A percentile compares a stretch with the other conserved stretches of the same genome.
Evolutionary conservation across 2,113 vertebrate species (phyloP).

Genomic region (Oryzias woworae): DNA sequence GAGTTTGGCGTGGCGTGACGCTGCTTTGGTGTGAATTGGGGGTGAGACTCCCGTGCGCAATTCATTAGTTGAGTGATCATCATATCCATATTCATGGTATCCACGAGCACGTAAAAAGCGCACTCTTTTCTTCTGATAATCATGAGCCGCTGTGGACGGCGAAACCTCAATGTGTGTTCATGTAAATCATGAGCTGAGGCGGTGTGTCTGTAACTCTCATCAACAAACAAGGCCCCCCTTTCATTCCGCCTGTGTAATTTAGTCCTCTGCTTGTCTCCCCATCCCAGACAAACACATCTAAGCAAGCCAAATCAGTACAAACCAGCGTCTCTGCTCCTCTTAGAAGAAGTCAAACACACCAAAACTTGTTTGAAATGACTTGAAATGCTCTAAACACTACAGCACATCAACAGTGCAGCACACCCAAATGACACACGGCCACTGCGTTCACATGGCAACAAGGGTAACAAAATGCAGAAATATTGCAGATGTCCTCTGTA

Average conservation of each 20-base stretch:
- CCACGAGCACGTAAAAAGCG: slow-evolving; percentile 32
- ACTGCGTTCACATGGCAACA: slow-evolving; percentile 49
- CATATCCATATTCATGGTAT: slow-evolving; percentile 49
- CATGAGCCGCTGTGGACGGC: slow-evolving; percentile 10
- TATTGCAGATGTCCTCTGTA: background rate
- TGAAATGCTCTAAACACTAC: too few relatives aligned
- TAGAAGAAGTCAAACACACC: slow-evolving; percentile 1
- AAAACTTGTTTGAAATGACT: too few relatives aligned
- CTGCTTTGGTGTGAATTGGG: too few relatives aligned
- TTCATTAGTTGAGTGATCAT: slow-evolving; percentile 43
- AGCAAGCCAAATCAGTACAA: slow-evolving; percentile 15
- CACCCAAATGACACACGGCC: slow-evolving; percentile 25
- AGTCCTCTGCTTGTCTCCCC: slow-evolving; percentile 32
- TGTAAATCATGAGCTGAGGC: slow-evolving; percentile 43
- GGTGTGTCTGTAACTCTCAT: slow-evolving; percentile 21
- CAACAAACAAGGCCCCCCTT: slow-evolving; percentile 47
- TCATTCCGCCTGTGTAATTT: slow-evolving; percentile 42
- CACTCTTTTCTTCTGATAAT: slow-evolving; percentile 45
- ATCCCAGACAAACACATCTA: slow-evolving; percentile 15
- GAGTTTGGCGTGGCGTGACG: too few relatives aligned
- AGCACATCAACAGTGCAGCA: slow-evolving; percentile 1
- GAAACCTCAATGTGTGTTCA: slow-evolving; percentile 16
- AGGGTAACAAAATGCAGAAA: background rate
- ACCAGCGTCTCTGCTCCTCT: background rate
- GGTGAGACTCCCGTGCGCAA: background rate